Conservation (phyloP, 2,113 vertebrate species). For the Phrynocephalus versicolor region DNA sequence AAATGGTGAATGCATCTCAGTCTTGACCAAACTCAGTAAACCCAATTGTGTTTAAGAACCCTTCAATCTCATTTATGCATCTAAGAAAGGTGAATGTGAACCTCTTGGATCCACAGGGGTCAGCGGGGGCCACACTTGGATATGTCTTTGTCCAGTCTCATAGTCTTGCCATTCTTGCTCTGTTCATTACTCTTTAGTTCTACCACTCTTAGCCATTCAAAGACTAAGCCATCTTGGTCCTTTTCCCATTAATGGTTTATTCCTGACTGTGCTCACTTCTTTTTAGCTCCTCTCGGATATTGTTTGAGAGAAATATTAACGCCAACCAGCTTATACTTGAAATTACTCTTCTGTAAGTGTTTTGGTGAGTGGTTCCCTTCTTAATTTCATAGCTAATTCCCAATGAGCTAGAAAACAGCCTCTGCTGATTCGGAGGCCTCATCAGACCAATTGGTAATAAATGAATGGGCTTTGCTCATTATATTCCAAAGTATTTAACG, state of each 20-base stretch:
- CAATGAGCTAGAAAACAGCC: slow-evolving; percentile 36
- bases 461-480: slow-evolving; percentile 27
- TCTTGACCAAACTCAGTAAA: no score
- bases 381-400: slow-evolving; percentile 21
- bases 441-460: slow-evolving; percentile 13
- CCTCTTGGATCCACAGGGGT: no score
- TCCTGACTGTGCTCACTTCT: accelerated
- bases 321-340: background rate
- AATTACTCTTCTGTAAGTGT: slow-evolving; percentile 1
- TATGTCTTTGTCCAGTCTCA: no score
- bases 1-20: no score
- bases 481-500: slow-evolving; percentile 31
- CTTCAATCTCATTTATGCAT: no score
- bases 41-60: no score
- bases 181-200: background rate
- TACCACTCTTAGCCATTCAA: background rate
- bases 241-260: background rate
- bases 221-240: background rate
- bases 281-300: background rate
- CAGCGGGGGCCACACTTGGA: no score
- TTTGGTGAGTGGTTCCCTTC: background rate
- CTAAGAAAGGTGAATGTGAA: no score
- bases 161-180: background rate
- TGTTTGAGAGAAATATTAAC: background rate
- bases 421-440: slow-evolving; percentile 12